Base-by-base conservation (phyloP, 2,113 vertebrate species). In the Paratilapia polleni region DNA sequence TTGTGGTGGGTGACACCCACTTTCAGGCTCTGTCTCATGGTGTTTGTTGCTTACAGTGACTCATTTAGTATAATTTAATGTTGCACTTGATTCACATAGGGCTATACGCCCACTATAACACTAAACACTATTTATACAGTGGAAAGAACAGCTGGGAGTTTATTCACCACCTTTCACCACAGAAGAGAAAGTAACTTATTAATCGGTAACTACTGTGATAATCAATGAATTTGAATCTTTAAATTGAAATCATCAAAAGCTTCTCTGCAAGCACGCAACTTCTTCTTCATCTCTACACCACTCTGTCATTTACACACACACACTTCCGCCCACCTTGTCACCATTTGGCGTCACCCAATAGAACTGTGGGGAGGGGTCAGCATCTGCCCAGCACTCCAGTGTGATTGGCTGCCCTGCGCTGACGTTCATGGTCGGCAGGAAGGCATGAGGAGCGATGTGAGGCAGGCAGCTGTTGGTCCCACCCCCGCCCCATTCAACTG, bases 271-370 rank as follows among this genome's bases (percentile, higher is more conserved):
- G 28, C 4, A 31, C 28, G 28, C n/a, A n/a, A 7, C 36, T 36
- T 36, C 36, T 36, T 36, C 36, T 36, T 36, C 36, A 36, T 1
- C 6, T 36, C 36, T 36, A 36, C 2, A 36, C 36, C 8, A 36
- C 36, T 36, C 36, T 36, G 8, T 36, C 36, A 7, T 7, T 36
- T 36, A 36, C 36, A 36, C 4, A 8, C 36, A 36, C 36, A 36
- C 8, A 8, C 28, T 31, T 6, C 20, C 20, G 12, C 93, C 20
- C 83, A 94, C 94, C 92, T 96, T 96, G 85, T 96, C 95, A 76
- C 96, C 96, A 2, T 94, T 95, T 4, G 96, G 96, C 1, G 96
- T 96, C 41, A 97, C 94, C 97, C 96, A 97, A 75, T 96, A 96
- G 81, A 97, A 96, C 87, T 97, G 96, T 4, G 96, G 96, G 56